Evolutionary conservation across 1,140 invertebrate genomes (phyloP).

Genomic region (Pogonomyrmex barbatus): DNA sequence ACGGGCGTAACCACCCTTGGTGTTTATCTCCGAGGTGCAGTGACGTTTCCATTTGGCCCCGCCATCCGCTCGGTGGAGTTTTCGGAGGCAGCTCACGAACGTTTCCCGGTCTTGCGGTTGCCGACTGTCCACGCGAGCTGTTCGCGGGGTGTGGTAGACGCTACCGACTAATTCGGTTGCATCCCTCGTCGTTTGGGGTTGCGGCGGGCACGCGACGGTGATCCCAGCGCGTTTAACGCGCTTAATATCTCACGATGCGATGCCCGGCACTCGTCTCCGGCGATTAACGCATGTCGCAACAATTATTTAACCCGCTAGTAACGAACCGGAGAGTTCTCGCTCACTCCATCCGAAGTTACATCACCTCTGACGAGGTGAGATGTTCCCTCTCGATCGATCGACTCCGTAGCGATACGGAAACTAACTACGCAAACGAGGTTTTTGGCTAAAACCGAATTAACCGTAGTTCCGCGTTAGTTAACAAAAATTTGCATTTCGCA

Average conservation of each 20-base stretch:
- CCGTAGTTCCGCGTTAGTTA: neutral
- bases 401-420: neutral
- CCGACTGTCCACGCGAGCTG: constrained; percentile 1
- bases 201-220: neutral
- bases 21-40: constrained; percentile 50
- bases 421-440: constrained; percentile 21
- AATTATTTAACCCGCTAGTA: neutral
- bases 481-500: constrained; percentile 4
- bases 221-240: constrained; percentile 19
- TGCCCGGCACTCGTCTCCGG: neutral
- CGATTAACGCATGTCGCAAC: constrained; percentile 1
- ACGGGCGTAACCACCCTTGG: constrained; percentile 35
- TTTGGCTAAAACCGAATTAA: constrained; percentile 4
- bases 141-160: neutral
- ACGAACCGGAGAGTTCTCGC: constrained; percentile 2
- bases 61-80: neutral
- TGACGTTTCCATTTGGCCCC: constrained; percentile 38
- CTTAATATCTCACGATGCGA: constrained; percentile 6
- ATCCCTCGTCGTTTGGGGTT: neutral
- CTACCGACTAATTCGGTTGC: constrained; percentile 4
- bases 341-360: neutral
- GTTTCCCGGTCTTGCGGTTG: constrained; percentile 26
- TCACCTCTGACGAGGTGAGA: neutral
- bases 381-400: neutral
- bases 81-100: constrained; percentile 54